Base-by-base conservation (phyloP, 1,140 invertebrate genomes). In the Bombus haemorrhoidalis region DNA sequence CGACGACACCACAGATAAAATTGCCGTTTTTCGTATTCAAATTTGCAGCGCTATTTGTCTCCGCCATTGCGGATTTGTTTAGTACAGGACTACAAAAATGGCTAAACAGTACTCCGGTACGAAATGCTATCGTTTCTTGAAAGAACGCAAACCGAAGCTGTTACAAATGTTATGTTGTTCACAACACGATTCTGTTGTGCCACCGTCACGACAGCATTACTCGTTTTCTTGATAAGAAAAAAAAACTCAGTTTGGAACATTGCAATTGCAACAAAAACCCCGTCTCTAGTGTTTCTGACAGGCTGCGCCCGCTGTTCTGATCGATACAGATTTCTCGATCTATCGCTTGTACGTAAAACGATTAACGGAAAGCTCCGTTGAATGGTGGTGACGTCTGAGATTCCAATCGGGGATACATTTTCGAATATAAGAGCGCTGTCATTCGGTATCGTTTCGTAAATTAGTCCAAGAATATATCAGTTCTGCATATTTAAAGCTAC, bases 1-100 rank as follows among this genome's bases (percentile, higher is more conserved):
- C 98, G 43, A 99, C 98, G 81, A 98, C 98, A 79, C 98, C 98
- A 93, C 98, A 98, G 92, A 98, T 98, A 92, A 99, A 98, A 94
- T 98, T 97, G 86, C 95, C 96, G 92, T 96, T 96, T 95, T 96
- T 96, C 41, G 94, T 95, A 92, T 96, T 96, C 87, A 96, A 95
- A 96, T 96, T 96, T 86, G 96, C 95, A 84, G 95, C 91, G 72
- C 94, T 93, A 87, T 95, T 95, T n/a, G 94, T 94, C 81, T 94
- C 95, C 91, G 94, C 92, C 95, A 95, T 95, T 91, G 91, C 90
- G 81, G 83, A 86, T 80, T 87, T 88, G 87, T 91, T 83, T 90
- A 73, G 78, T 80, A 62, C 78, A 81, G 47, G 68, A 62, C 22
- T 59, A 77, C 53, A 71, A 81, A 89, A 87, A 87, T 85, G 87